Evolutionary conservation across 2,888 invertebrate genomes (phyloP), one percentile per base, ranked within the genome.

Genomic region (Spicauda simplicius): DNA sequence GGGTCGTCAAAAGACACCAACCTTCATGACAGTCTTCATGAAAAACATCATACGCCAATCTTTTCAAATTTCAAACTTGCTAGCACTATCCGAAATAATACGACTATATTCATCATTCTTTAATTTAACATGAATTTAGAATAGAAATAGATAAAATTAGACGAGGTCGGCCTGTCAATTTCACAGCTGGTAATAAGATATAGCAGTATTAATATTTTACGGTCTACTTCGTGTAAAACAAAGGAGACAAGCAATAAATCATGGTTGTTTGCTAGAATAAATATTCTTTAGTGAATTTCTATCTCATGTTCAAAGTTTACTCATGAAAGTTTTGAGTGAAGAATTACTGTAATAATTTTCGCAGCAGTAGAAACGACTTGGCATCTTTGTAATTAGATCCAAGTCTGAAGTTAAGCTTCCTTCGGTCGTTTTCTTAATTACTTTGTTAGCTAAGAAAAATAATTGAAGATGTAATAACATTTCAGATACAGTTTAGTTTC

Each of bases 281-380:
- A 84, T 85, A 80, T 81, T 80, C 78, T 78, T 80, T 77, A 74
- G 68, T 69, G 70, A 81, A 81, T 54, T 59, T 54, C 54, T 45
- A 54, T 59, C 65, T 65, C 65, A 65, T 59, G 65, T 65, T 65
- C 74, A 82, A 85, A 80, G 83, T 80, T 76, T 76, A 75, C 80
- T 77, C 78, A 80, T 80, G 82, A 81, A 89, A 87, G 83, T 88
- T 88, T 85, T 81, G 79, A 85, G 82, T 88, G 88, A 90, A 90
- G 89, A 89, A 88, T 90, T 85, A 83, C 86, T 75, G 86, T 84
- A 86, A 90, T 89, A 86, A 87, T 90, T 90, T 86, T 81, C 77
- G 76, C 80, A 77, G 83, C 81, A 81, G 80, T 81, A 81, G 79
- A 79, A 82, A 83, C 83, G 80, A 84, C 85, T 85, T 81, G 80